Base-by-base conservation (phyloP, 2,888 invertebrate genomes). In the Ormyrus nitidulus region DNA sequence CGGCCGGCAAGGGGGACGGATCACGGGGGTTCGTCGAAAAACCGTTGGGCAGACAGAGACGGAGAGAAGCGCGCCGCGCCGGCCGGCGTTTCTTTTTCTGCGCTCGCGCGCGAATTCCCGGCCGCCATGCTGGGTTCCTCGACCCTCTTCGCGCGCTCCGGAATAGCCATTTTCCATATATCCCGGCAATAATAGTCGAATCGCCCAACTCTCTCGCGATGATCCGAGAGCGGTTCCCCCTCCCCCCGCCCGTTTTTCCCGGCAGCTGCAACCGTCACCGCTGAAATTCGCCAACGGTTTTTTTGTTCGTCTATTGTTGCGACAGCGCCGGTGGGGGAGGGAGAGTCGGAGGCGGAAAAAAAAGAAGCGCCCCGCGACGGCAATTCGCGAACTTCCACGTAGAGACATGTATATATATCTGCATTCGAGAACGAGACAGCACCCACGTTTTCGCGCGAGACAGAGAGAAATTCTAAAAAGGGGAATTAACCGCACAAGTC, bases 1-100 rank as follows among this genome's bases (percentile, higher is more conserved):
- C 8, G 46, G 46, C 6, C 10, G 13, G 5, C 5, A 46, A 10
- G 11, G 6, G 49, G 49, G 49, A 6, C 2, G 48, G 64, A 34
- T 34, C 34, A 4, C 34, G 54, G 46, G 19, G 10, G 53, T 79
- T 70, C 69, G 62, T 49, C 9, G 70, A 84, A 85, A 84, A 83
- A 83, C 84, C 86, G 85, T 86, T 85, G 82, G 34, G 34, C 70
- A 73, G 58, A 49, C 68, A 72, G 9, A 53, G n/a, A 11, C 49
- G 8, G n/a, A 5, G 66, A 53, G 66, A 71, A 71, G 34, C 34
- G 34, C 64, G 59, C 64, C 62, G 73, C 65, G 74, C 19, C 64
- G 62, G 34, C 34, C 34, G 34, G 34, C 56, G n/a, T 19, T 49
- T 19, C 19, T 49, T 44, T 19, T 19, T 49, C 56, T 54, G 34